Percentiles rank a stretch among this genome's conserved stretches.
phyloP scores from a whole-genome alignment of 1,140 invertebrate species.

The Grapholita molesta region DNA sequence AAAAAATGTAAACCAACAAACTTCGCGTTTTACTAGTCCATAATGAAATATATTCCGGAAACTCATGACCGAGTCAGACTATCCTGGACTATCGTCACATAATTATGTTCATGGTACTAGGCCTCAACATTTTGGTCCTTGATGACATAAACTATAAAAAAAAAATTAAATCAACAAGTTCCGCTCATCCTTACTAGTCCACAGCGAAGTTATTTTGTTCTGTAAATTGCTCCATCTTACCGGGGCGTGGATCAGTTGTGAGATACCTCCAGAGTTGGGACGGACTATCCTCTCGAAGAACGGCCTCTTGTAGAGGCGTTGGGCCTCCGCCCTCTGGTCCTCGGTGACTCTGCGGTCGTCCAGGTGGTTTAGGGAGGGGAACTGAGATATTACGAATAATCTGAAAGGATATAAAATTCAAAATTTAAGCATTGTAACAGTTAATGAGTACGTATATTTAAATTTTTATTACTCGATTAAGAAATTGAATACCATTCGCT shows the following conservation, averaged over 20 bases:
- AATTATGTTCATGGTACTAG: too few species aligned
- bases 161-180: slow-evolving; percentile 45
- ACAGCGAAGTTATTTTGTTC: slow-evolving; percentile 39
- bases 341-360: slow-evolving; percentile 82
- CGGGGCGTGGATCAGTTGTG: slow-evolving; percentile 35
- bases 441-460: neutral
- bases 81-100: too few species aligned
- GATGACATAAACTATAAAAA: neutral
- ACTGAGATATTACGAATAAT: slow-evolving; percentile 84
- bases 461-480: too few species aligned
- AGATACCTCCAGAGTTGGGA: slow-evolving; percentile 36
- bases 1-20: too few species aligned
- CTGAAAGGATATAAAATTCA: slow-evolving; percentile 72
- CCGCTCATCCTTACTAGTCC: slow-evolving; percentile 38
- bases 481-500: too few species aligned
- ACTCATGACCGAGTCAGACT: too few species aligned
- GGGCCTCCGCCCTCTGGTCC: slow-evolving; percentile 80
- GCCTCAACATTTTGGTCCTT: too few species aligned
- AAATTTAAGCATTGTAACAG: neutral
- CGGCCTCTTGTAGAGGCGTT: slow-evolving; percentile 80
- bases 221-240: slow-evolving; percentile 49
- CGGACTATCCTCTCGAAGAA: slow-evolving; percentile 73
- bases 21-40: too few species aligned
- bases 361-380: slow-evolving; percentile 81
- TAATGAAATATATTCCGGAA: too few species aligned